These are phyloP conservation scores for Hedychridium roseum DNA, from an alignment of 2,888 invertebrate species.

Conservation along the genomic window DNA sequence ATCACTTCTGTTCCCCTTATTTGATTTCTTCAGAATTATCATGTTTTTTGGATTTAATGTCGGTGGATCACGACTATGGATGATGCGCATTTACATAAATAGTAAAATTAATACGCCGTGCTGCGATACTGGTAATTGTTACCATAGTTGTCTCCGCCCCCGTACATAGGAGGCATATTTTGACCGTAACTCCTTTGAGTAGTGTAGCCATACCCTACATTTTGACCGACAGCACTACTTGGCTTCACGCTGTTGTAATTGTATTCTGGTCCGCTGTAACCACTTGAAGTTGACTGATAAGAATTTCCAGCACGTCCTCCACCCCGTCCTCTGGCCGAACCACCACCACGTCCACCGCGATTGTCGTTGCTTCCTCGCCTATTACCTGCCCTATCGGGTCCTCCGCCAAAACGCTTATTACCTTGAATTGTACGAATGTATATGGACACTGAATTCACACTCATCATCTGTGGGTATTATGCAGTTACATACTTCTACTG, in stretches of 20 bases:
- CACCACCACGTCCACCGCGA: conserved; percentile 26
- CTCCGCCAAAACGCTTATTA: conserved; percentile 40
- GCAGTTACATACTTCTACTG: conserved; percentile 42
- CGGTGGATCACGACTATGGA: too few relatives aligned
- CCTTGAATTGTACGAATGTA: conserved; percentile 22
- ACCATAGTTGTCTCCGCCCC: conserved; percentile 44
- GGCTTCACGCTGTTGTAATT: conserved; percentile 42
- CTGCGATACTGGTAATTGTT: conserved; percentile 47
- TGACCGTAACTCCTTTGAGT: conserved; percentile 45
- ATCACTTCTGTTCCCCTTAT: too few relatives aligned
- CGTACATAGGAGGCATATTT: conserved; percentile 41
- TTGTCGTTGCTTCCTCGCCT: conserved; percentile 37
- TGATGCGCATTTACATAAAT: too few relatives aligned
- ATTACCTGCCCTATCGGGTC: conserved; percentile 29
- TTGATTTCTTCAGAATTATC: too few relatives aligned
- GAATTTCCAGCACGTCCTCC: conserved; percentile 36
- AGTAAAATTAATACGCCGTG: conserved; percentile 39
- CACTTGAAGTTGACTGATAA: conserved; percentile 40
- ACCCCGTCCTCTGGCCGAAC: conserved; percentile 35
- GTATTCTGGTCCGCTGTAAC: conserved; percentile 46
- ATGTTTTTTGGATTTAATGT: too few relatives aligned
- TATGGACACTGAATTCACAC: conserved; percentile 1
- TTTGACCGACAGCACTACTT: conserved; percentile 32
- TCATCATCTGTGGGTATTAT: not conserved
- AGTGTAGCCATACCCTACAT: conserved; percentile 44